Conservation (phyloP, 2,888 invertebrate species). For the Orthosia gracilis region DNA sequence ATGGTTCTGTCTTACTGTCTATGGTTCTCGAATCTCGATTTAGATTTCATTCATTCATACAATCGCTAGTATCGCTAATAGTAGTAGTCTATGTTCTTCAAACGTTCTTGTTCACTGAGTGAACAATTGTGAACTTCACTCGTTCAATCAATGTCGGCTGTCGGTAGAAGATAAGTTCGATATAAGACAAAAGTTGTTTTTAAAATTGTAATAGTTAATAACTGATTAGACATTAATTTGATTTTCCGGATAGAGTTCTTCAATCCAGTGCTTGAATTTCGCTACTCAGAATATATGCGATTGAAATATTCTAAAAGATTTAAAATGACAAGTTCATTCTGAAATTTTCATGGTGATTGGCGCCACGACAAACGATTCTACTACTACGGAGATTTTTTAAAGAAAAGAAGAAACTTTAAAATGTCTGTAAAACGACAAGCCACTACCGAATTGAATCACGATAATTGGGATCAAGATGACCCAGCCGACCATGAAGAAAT, state of each 20-base stretch:
- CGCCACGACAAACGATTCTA: slow-evolving; percentile 47
- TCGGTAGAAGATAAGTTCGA: slow-evolving; percentile 9
- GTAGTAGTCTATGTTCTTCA: too few species aligned
- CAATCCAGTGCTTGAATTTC: slow-evolving; percentile 19
- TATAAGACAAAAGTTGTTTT: not conserved
- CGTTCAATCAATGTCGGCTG: slow-evolving; percentile 50
- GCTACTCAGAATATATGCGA: slow-evolving; percentile 14
- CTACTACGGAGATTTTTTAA: slow-evolving; percentile 11
- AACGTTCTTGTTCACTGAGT: too few species aligned
- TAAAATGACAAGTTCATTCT: slow-evolving; percentile 55
- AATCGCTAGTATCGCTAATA: too few species aligned
- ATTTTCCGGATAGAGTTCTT: slow-evolving; percentile 10
- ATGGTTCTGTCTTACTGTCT: too few species aligned
- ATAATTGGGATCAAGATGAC: slow-evolving; percentile 96
- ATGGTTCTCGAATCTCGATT: not conserved
- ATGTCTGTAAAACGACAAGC: slow-evolving; percentile 95
- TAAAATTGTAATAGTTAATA: slow-evolving; percentile 22
- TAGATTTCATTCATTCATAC: not conserved
- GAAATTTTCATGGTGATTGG: slow-evolving; percentile 51
- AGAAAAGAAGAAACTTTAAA: slow-evolving; percentile 15
- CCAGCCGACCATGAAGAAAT: slow-evolving; percentile 93
- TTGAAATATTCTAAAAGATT: slow-evolving; percentile 24
- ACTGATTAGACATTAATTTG: not conserved
- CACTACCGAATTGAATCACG: slow-evolving; percentile 94
- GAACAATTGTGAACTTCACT: too few species aligned